Conservation (phyloP, 2,888 invertebrate genomes). For the Sesia bembeciformis region DNA sequence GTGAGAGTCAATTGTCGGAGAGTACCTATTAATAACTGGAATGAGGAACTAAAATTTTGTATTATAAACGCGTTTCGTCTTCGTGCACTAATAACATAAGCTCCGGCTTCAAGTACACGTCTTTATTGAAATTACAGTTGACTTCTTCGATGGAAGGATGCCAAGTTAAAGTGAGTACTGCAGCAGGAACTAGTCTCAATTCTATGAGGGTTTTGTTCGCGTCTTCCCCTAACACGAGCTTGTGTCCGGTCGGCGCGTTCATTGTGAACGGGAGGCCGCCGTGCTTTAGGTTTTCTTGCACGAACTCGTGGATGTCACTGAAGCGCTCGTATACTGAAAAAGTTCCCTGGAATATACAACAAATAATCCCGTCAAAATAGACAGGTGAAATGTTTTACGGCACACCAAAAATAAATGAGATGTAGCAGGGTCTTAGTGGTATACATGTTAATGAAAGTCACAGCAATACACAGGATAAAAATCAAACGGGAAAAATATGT, state of each 20-base stretch:
- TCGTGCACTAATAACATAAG: slow-evolving; percentile 80
- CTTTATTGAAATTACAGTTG: slow-evolving; percentile 64
- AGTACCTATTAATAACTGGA: too few species aligned
- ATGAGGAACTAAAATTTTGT: too few species aligned
- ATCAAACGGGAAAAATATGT: too few species aligned
- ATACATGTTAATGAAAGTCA: too few species aligned
- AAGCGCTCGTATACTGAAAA: slow-evolving; percentile 90
- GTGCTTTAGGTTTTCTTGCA: slow-evolving; percentile 82
- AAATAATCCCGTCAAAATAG: too few species aligned
- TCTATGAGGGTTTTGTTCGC: slow-evolving; percentile 84
- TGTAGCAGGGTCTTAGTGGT: neutral
- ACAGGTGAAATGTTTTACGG: too few species aligned
- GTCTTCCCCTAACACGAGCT: slow-evolving; percentile 76
- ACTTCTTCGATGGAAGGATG: slow-evolving; percentile 72
- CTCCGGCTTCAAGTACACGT: slow-evolving; percentile 84
- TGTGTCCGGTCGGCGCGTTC: slow-evolving; percentile 79
- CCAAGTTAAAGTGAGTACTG: slow-evolving; percentile 84
- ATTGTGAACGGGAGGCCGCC: slow-evolving; percentile 81
- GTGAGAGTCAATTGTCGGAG: too few species aligned
- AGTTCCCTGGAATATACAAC: slow-evolving; percentile 80
- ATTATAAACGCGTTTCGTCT: slow-evolving; percentile 5
- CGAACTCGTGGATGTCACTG: slow-evolving; percentile 82
- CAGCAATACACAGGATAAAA: too few species aligned
- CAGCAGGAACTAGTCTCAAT: slow-evolving; percentile 86
- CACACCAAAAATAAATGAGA: slow-evolving; percentile 18